These are phyloP conservation scores for Myotis pilosus DNA, from an alignment of 2,797 vertebrate genomes.

Conservation along the genomic window DNA sequence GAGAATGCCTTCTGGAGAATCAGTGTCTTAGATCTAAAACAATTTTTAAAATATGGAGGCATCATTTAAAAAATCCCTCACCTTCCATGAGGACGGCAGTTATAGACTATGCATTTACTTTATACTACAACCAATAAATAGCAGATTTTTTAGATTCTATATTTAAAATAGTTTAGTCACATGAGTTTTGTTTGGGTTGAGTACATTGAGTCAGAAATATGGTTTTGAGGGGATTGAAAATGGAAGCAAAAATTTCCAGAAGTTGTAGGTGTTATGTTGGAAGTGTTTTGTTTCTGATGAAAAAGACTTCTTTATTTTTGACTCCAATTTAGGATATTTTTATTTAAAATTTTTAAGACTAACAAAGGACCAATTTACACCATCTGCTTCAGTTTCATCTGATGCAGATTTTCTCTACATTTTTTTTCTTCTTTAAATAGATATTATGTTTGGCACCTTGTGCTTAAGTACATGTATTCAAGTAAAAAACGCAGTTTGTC, in stretches of 20 bases:
- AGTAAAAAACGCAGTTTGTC: constrained; percentile 73
- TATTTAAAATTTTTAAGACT: constrained; percentile 62
- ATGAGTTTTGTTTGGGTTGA: constrained; percentile 53
- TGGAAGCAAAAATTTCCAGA: constrained; percentile 37
- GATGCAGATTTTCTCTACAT: constrained; percentile 44
- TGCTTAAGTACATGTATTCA: constrained; percentile 52
- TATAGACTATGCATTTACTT: constrained; percentile 20
- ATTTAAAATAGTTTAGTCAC: constrained; percentile 45
- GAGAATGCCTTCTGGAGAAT: neutral
- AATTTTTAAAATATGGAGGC: neutral
- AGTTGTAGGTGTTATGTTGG: constrained; percentile 54
- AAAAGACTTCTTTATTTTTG: constrained; percentile 28
- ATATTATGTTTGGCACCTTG: constrained; percentile 61
- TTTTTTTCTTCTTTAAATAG: constrained; percentile 60
- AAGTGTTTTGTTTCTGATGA: constrained; percentile 56
- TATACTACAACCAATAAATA: constrained; percentile 48
- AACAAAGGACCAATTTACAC: constrained; percentile 73
- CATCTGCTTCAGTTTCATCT: constrained; percentile 71
- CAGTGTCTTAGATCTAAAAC: neutral
- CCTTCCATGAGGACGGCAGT: neutral
- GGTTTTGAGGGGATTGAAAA: constrained; percentile 17
- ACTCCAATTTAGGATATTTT: constrained; percentile 59
- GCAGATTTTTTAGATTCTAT: neutral
- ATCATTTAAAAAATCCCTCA: neutral
- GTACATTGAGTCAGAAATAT: constrained; percentile 30